A percentile compares a stretch with the other conserved stretches of the same genome.
phyloP scores from a whole-genome alignment of 64 coral and sea anemone species.

The Astreopora myriophthalma region DNA sequence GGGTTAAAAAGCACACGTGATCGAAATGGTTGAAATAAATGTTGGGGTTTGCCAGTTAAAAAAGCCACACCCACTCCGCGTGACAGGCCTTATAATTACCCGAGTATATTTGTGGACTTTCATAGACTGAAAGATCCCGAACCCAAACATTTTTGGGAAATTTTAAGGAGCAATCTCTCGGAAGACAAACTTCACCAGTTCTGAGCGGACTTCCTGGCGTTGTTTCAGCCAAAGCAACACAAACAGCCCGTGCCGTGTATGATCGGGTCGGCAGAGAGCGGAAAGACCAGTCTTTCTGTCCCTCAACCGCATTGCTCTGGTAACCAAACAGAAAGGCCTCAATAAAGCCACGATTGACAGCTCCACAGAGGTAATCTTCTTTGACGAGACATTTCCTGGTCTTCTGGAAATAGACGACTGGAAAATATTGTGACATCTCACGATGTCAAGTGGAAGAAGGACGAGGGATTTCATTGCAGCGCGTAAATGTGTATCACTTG shows the following conservation, averaged over 20 bases:
- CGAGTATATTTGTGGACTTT: background rate
- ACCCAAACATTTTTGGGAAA: background rate
- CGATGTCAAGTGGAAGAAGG: slow-evolving; percentile 31
- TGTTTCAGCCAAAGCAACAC: background rate
- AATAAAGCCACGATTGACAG: background rate
- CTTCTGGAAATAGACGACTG: slow-evolving; percentile 20
- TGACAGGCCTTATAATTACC: background rate
- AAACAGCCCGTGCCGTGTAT: background rate
- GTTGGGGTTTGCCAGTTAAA: no score
- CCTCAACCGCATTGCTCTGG: background rate
- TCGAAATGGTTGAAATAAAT: background rate
- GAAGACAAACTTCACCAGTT: background rate
- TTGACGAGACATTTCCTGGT: background rate
- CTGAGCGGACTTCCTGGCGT: background rate
- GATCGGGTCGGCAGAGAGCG: background rate
- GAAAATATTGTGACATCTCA: slow-evolving; percentile 14
- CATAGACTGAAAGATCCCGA: background rate
- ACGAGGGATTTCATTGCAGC: no score
- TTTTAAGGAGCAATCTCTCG: background rate
- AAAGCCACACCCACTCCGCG: background rate
- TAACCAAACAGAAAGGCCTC: background rate
- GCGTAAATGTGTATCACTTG: background rate
- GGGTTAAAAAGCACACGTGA: background rate
- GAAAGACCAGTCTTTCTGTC: background rate
- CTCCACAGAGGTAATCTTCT: background rate